phyloP scores from a whole-genome alignment of 2,888 invertebrate species.

The Lapara coniferarum region DNA sequence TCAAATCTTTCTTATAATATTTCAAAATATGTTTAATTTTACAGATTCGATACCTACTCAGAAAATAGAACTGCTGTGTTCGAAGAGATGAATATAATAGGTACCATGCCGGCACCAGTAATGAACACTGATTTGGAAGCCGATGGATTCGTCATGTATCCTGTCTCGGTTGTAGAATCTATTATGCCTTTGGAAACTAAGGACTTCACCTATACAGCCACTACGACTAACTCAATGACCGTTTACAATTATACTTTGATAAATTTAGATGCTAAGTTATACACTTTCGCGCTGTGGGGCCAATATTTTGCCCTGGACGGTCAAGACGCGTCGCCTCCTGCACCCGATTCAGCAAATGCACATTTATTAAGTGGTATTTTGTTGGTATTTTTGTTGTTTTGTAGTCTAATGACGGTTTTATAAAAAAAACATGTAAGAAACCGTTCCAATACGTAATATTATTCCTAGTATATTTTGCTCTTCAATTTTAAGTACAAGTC shows the following conservation, averaged over 20 bases:
- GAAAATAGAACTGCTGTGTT: slow-evolving; percentile 69
- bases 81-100: slow-evolving; percentile 70
- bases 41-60: slow-evolving; percentile 73
- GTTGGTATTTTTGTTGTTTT: slow-evolving; percentile 29
- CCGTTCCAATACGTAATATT: too few species aligned
- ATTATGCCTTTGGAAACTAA: slow-evolving; percentile 75
- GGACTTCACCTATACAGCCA: slow-evolving; percentile 54
- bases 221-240: slow-evolving; percentile 36
- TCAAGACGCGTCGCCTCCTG: slow-evolving; percentile 52
- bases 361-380: slow-evolving; percentile 36
- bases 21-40: slow-evolving; percentile 30
- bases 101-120: slow-evolving; percentile 65
- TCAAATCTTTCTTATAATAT: too few species aligned
- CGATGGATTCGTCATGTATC: slow-evolving; percentile 69
- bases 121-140: slow-evolving; percentile 47
- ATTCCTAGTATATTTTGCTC: too few species aligned
- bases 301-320: slow-evolving; percentile 76
- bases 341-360: slow-evolving; percentile 34
- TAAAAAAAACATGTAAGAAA: not conserved
- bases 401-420: not conserved
- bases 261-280: slow-evolving; percentile 58
- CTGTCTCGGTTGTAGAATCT: slow-evolving; percentile 74
- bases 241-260: slow-evolving; percentile 50
- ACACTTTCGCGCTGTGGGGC: slow-evolving; percentile 81
- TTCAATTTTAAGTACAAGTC: too few species aligned